A percentile compares a stretch with the other conserved stretches of the same genome.
phyloP scores from a whole-genome alignment of 2,113 vertebrate species.

The Nerophis ophidion region DNA sequence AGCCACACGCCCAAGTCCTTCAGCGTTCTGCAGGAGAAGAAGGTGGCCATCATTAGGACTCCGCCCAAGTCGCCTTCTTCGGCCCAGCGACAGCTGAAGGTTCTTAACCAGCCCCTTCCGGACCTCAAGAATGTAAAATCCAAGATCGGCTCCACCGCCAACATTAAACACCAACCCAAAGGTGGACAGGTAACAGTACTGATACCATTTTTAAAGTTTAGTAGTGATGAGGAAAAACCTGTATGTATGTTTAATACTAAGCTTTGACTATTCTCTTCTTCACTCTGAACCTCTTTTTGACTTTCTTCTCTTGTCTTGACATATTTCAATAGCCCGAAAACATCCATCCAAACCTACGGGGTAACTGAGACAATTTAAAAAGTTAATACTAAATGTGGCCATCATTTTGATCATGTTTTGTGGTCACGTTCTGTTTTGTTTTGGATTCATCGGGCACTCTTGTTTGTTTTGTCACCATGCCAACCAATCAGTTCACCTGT shows the following conservation, averaged over 20 bases:
- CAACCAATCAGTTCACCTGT: too few species aligned
- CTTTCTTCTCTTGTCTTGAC: not conserved
- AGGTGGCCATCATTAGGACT: slow-evolving; percentile 91
- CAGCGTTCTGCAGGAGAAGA: slow-evolving; percentile 88
- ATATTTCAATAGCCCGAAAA: not conserved
- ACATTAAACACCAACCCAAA: slow-evolving; percentile 91
- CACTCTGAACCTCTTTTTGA: not conserved
- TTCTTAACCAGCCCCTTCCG: slow-evolving; percentile 88
- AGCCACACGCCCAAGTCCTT: slow-evolving; percentile 91
- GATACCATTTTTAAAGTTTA: not conserved
- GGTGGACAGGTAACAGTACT: slow-evolving; percentile 83
- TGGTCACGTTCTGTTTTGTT: too few species aligned
- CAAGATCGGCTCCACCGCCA: slow-evolving; percentile 90
- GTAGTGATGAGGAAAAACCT: not conserved
- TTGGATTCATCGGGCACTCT: too few species aligned
- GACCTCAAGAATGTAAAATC: slow-evolving; percentile 92
- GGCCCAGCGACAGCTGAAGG: slow-evolving; percentile 84
- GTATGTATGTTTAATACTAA: not conserved
- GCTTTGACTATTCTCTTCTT: not conserved
- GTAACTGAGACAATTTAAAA: not conserved
- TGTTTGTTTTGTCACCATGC: too few species aligned
- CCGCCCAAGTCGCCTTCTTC: slow-evolving; percentile 92
- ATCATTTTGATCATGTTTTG: too few species aligned
- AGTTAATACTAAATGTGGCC: too few species aligned
- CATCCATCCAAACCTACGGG: not conserved